Evolutionary conservation across 2,113 vertebrate genomes (phyloP), one percentile per base, ranked within the genome.

Genomic region (Orthonyx spaldingii): DNA sequence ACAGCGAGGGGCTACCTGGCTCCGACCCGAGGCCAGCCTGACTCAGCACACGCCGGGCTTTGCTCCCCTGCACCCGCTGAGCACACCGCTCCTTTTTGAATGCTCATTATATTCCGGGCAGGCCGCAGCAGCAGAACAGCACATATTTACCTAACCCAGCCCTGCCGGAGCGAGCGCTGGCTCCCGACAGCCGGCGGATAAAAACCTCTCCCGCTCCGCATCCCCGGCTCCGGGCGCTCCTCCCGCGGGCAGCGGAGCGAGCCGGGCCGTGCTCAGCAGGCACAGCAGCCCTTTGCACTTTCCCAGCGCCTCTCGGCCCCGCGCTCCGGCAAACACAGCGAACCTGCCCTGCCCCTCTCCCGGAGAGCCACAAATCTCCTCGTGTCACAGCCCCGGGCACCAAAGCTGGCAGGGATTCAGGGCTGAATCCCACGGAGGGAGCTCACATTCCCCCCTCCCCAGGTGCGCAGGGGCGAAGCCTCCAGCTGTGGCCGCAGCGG

Each of bases 381-480:
- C 7, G 5, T 11, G 16, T 21, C 26, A 7, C 82, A 22, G 46
- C 2, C 1, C 1, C 24, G 10, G n/a, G 65, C 39, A 13, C 23
- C 64, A 6, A 41, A 24, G 69, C 87, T 8, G 23, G 26, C 49
- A 11, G 57, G 57, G 92, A 46, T 90, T 56, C 33, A 16, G n/a
- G 66, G 74, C 52, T 17, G 60, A 42, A 78, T 56, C 39, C 77
- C 8, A 0, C 1, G 5, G 30, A 11, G 17, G n/a, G 13, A 44
- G 66, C 18, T 41, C 10, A 0, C 1, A 0, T 16, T 2, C 12
- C 11, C 13, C 8, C 3, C 12, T 14, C 5, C 3, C 7, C 3
- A 0, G 0, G n/a, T 6, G 24, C 16, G 27, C 35, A 2, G 22
- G 30, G 33, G 39, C 47, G 18, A 47, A 87, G 50, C 12, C 49